These are phyloP conservation scores for Cheilosia grossa DNA, from an alignment of 2,888 invertebrate species.

Conservation along the genomic window DNA sequence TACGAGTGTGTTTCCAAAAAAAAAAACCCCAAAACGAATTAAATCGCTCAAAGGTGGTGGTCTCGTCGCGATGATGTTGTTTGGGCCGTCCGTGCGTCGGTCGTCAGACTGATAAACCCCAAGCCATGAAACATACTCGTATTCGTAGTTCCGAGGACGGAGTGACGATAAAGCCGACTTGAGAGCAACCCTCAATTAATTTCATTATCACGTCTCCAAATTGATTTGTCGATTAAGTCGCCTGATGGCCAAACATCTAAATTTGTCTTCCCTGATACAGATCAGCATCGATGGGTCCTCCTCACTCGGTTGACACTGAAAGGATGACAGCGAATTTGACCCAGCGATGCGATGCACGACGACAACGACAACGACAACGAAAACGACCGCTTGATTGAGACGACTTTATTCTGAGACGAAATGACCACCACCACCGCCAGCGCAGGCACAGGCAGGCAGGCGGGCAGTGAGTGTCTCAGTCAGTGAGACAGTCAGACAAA, in stretches of 20 bases:
- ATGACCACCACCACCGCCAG: conserved; percentile 51
- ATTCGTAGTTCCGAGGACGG: conserved; percentile 41
- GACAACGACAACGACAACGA: conserved; percentile 24
- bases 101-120: conserved; percentile 63
- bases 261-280: conserved; percentile 73
- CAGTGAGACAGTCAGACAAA: too few species aligned
- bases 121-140: conserved; percentile 62
- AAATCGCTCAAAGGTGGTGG: conserved; percentile 70
- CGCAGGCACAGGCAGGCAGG: too few species aligned
- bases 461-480: too few species aligned
- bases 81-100: neutral
- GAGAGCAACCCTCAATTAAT: conserved; percentile 77
- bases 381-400: conserved; percentile 51
- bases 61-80: conserved; percentile 55
- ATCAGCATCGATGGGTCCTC: conserved; percentile 64
- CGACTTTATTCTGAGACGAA: conserved; percentile 68
- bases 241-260: conserved; percentile 75
- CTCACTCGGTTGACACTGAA: conserved; percentile 58
- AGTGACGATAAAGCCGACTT: conserved; percentile 16
- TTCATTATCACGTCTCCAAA: conserved; percentile 77
- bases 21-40: conserved; percentile 62
- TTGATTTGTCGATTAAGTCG: conserved; percentile 77
- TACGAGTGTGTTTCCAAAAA: conserved; percentile 53
- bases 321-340: conserved; percentile 73
- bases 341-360: conserved; percentile 53